A percentile compares a stretch with the other conserved stretches of the same genome.
These are phyloP conservation scores for Rugalucina vietnamica DNA, from an alignment of 2,888 invertebrate genomes.

Conservation along the genomic window DNA sequence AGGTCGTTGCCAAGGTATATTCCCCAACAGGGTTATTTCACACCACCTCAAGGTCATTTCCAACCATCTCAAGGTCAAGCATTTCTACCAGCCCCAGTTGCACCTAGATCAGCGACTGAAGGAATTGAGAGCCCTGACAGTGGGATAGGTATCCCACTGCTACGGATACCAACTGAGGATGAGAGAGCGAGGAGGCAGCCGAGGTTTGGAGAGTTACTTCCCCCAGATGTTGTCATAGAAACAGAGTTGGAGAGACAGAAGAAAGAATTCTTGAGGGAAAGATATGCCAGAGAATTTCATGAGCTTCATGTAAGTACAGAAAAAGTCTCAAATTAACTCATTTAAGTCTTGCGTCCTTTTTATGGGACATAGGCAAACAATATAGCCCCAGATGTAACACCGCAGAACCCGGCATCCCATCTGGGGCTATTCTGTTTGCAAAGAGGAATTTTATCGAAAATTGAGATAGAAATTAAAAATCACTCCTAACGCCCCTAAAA, in stretches of 20 bases:
- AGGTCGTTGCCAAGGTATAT: slow-evolving; percentile 44
- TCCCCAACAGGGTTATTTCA: slow-evolving; percentile 50
- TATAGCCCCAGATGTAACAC: no score
- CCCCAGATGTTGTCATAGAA: slow-evolving; percentile 65
- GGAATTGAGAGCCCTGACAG: slow-evolving; percentile 53
- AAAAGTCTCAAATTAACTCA: no score
- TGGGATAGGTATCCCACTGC: slow-evolving; percentile 66
- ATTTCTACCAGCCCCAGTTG: slow-evolving; percentile 17
- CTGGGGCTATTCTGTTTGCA: no score
- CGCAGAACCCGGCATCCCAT: no score
- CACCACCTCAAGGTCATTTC: slow-evolving; percentile 5
- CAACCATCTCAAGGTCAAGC: slow-evolving; percentile 24
- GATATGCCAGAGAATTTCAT: slow-evolving; percentile 62
- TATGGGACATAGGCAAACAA: no score
- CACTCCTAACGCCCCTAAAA: no score
- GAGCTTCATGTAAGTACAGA: slow-evolving; percentile 47
- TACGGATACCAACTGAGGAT: slow-evolving; percentile 59
- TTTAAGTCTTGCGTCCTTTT: no score
- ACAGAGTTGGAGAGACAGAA: slow-evolving; percentile 57
- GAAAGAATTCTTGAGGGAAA: slow-evolving; percentile 58
- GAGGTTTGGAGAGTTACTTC: slow-evolving; percentile 70
- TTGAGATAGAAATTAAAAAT: no score
- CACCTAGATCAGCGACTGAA: slow-evolving; percentile 7
- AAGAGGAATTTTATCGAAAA: no score
- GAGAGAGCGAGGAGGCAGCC: slow-evolving; percentile 57